Base-by-base conservation (phyloP, 2,797 vertebrate species). In the Masticophis lateralis region DNA sequence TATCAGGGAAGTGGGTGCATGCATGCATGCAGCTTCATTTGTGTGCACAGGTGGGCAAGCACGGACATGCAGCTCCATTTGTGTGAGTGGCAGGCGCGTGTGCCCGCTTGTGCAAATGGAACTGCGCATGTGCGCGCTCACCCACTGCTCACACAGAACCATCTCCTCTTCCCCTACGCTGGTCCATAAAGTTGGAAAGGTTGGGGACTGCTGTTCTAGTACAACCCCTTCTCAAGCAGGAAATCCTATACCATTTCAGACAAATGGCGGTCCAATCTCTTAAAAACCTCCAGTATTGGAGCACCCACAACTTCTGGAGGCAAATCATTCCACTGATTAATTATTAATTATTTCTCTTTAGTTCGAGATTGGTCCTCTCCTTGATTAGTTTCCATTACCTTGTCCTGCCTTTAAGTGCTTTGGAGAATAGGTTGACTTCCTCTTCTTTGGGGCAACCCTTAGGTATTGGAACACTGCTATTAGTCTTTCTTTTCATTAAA, bases 41-140 rank as follows among this genome's bases (percentile, higher is more conserved):
- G 10, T 63, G 61, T 28, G 12, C 0, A 4, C 4, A 22, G 61
- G 10, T 60, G 59, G 59, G 22, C 59, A 60, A 60, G 5, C 14
- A 12, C 3, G n/a, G 4, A 69, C 12, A 14, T n/a, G 12, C 28
- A 66, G 28, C 11, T 66, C 63, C 63, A 69, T 69, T 69, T 69
- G 28, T n/a, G 28, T 5, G 14, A 69, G 63, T 3, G 14, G 13
- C 13, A 5, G 0, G 28, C 13, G 2, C 0, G 1, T 16, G 7
- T 37, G 7, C 66, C 32, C 0, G 0, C 32, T 18, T 74, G 32
- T 74, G 66, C 66, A 74, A 69, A 74, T 37, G 66, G n/a, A 74
- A 7, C 13, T 69, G 28, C 1, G 28, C 66, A 20, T 18, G 32
- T 74, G 16, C 14, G 8, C 2, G 8, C n/a, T 74, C 66, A 74